These are phyloP conservation scores for Phataginus tricuspis DNA, from an alignment of 2,797 vertebrate species.

Conservation along the genomic window DNA sequence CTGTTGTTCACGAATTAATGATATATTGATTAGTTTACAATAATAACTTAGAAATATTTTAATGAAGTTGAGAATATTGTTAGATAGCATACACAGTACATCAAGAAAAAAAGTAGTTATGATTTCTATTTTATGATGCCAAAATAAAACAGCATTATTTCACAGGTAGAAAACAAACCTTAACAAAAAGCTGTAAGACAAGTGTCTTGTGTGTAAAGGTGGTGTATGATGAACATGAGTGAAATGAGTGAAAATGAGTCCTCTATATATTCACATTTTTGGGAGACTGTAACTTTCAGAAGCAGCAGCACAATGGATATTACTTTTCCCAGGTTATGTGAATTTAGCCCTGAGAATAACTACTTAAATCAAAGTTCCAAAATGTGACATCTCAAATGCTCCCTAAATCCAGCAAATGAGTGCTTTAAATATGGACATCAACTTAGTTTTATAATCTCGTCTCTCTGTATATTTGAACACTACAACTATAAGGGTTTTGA, in stretches of 20 bases:
- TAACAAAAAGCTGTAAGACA: background rate
- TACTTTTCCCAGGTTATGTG: background rate
- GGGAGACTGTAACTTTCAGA: background rate
- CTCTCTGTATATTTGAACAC: background rate
- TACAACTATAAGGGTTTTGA: background rate
- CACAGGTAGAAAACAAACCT: conserved; percentile 6
- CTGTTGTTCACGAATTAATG: background rate
- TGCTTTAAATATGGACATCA: background rate
- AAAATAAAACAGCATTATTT: background rate
- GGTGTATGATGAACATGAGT: background rate
- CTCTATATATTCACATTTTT: accelerated
- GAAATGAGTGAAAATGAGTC: background rate
- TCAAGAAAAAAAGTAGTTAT: background rate
- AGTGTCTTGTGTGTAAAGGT: background rate
- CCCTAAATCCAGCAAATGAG: background rate
- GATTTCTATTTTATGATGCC: background rate
- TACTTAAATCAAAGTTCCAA: background rate
- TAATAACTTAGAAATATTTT: background rate
- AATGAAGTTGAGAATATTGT: background rate
- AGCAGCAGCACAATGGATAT: background rate
- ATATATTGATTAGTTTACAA: background rate
- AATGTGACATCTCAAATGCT: background rate
- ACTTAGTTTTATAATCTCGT: background rate
- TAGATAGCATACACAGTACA: background rate
- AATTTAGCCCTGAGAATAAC: background rate